Evolutionary conservation across 1,140 invertebrate genomes (phyloP).

Genomic region (Caenorhabditis tropicalis): DNA sequence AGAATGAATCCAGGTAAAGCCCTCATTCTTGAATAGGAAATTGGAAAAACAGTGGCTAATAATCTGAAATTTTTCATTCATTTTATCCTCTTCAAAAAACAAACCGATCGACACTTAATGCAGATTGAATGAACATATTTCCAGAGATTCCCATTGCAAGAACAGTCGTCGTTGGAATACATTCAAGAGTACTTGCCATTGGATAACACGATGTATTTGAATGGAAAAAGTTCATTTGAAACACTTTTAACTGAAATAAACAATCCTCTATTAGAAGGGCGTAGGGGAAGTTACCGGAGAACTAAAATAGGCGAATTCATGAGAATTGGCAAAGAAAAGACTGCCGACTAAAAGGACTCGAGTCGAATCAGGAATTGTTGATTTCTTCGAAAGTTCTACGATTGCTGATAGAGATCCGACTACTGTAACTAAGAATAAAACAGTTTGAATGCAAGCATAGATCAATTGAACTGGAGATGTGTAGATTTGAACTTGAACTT

Average conservation of each 20-base stretch:
- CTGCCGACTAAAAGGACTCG: background rate
- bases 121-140: slow-evolving; percentile 19
- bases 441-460: background rate
- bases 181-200: background rate
- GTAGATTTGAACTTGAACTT: background rate
- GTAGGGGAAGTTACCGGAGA: background rate
- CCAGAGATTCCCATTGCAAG: slow-evolving; percentile 19
- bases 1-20: background rate
- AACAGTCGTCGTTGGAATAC: slow-evolving; percentile 31
- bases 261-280: too few species aligned
- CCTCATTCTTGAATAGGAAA: slow-evolving; percentile 4
- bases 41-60: background rate
- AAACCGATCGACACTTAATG: background rate
- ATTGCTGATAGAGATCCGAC: slow-evolving; percentile 5
- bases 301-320: slow-evolving; percentile 3
- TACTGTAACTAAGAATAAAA: background rate
- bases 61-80: background rate
- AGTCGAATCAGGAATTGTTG: slow-evolving; percentile 8
- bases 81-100: background rate
- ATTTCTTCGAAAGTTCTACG: background rate
- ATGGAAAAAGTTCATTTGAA: background rate
- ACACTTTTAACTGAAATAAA: background rate
- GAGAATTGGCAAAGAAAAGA: slow-evolving; percentile 19
- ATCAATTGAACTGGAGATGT: background rate
- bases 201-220: slow-evolving; percentile 9